Evolutionary conservation across 2,113 vertebrate genomes (phyloP).

Genomic region (Cacatua alba): DNA sequence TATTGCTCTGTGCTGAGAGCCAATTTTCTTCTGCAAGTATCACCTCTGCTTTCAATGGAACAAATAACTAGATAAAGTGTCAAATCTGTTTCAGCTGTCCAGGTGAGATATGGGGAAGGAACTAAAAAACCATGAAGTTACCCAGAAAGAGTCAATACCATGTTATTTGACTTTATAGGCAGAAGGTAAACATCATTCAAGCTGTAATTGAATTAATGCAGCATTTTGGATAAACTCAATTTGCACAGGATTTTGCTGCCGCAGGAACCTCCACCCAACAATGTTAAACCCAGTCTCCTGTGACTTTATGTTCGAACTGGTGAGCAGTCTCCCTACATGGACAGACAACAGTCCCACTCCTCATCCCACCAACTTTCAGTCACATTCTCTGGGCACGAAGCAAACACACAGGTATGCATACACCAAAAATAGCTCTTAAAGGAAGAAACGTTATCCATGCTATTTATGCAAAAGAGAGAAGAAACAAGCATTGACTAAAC

Average conservation of each 20-base stretch:
- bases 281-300: background rate
- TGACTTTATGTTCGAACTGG: background rate
- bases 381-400: background rate
- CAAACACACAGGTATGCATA: background rate
- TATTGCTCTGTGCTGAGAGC: background rate
- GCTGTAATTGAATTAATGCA: background rate
- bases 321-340: background rate
- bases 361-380: rapidly evolving
- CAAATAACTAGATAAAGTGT: background rate
- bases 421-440: background rate
- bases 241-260: background rate
- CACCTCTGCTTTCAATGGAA: background rate
- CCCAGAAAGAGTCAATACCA: background rate
- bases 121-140: background rate
- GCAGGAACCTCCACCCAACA: background rate
- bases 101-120: background rate
- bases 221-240: background rate
- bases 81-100: background rate
- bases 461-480: background rate
- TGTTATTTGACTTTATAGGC: background rate
- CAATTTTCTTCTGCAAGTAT: background rate
- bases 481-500: background rate
- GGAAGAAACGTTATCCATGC: background rate
- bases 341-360: background rate
- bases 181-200: background rate